Evolutionary conservation across 2,113 vertebrate genomes (phyloP).

Genomic region (Propithecus coquereli): DNA sequence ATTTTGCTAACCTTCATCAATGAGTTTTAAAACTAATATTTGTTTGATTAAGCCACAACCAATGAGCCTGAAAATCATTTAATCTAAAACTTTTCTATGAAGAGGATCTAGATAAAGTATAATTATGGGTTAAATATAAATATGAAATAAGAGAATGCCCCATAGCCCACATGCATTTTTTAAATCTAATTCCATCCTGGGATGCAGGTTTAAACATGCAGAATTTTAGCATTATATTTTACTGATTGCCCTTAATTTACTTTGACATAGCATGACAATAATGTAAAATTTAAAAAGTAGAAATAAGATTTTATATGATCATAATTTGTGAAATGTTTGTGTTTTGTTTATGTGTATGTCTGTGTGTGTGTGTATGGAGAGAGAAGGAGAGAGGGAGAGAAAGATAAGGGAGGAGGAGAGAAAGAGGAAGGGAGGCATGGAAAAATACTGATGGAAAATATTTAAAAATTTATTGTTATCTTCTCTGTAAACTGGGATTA

Average conservation of each 20-base stretch:
- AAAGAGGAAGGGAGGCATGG: neutral
- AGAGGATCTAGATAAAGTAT: neutral
- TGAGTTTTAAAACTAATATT: neutral
- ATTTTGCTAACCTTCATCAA: neutral
- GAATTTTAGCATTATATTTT: neutral
- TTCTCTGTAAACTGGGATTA: neutral
- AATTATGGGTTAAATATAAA: neutral
- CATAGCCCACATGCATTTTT: neutral
- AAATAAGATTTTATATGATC: neutral
- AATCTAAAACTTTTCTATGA: neutral
- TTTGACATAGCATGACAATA: neutral
- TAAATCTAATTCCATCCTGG: neutral
- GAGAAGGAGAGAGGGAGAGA: fast-evolving
- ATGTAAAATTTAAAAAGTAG: neutral
- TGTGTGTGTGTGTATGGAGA: neutral
- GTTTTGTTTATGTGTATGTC: neutral
- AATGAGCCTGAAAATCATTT: neutral
- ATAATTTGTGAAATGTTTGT: neutral
- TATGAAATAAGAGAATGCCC: neutral
- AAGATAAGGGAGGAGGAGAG: neutral
- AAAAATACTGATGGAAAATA: neutral
- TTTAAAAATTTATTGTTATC: neutral
- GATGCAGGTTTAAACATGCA: neutral
- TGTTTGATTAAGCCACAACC: neutral
- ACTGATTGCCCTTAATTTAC: neutral